phyloP scores from a whole-genome alignment of 1,140 invertebrate genomes.

The Ostrea denselamellosa region DNA sequence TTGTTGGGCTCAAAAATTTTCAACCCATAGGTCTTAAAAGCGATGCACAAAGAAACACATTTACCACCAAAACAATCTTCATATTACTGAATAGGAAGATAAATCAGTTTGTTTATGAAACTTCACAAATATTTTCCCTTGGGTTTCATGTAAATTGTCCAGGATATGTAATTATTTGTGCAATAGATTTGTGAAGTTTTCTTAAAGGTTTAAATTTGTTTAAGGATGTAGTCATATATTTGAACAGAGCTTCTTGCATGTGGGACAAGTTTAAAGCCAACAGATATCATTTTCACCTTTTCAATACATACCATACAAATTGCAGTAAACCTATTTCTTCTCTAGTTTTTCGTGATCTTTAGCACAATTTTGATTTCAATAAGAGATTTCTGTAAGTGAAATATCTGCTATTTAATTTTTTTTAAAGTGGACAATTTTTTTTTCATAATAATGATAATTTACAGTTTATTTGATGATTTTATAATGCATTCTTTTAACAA shows the following conservation, averaged over 20 bases:
- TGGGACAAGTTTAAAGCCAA: constrained; percentile 4
- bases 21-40: constrained; percentile 4
- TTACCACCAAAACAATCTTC: background rate
- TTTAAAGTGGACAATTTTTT: background rate
- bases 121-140: constrained; percentile 27
- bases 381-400: background rate
- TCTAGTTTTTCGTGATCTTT: background rate
- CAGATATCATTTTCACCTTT: constrained; percentile 16
- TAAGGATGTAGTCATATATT: constrained; percentile 26
- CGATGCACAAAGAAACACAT: background rate
- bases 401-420: background rate
- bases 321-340: background rate
- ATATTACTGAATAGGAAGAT: constrained; percentile 20
- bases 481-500: background rate
- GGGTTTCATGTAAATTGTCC: background rate
- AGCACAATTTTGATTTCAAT: background rate
- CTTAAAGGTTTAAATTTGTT: constrained; percentile 26
- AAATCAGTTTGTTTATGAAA: constrained; percentile 26
- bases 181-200: constrained; percentile 19
- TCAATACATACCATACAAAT: background rate
- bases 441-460: background rate
- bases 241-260: constrained; percentile 20
- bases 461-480: background rate
- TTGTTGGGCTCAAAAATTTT: background rate
- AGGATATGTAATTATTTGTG: constrained; percentile 9